Evolutionary conservation across 1,140 invertebrate genomes (phyloP).

Genomic region (Drosophila pachea): DNA sequence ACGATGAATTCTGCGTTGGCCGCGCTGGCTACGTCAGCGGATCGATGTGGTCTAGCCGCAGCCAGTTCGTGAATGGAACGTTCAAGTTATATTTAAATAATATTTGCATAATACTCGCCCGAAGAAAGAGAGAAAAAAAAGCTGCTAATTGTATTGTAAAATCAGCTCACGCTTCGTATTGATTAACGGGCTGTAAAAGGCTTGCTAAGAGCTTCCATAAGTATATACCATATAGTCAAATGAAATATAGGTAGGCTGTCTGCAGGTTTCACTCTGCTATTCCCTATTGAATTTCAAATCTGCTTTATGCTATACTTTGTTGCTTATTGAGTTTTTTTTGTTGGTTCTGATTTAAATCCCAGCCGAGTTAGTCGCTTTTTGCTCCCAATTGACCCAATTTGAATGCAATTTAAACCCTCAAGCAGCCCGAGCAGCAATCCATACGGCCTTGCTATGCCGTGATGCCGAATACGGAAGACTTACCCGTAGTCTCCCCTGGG

Average conservation of each 20-base stretch:
- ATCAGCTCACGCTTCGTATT: slow-evolving; percentile 8
- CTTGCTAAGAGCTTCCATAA: slow-evolving; percentile 20
- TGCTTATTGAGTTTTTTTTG: not conserved
- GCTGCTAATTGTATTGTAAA: slow-evolving; percentile 55
- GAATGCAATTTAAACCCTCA: slow-evolving; percentile 52
- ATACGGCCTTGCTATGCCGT: slow-evolving; percentile 10
- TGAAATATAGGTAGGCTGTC: not conserved
- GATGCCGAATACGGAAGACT: slow-evolving; percentile 2
- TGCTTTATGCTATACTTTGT: not conserved
- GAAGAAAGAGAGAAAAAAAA: not conserved
- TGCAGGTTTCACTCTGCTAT: too few relatives aligned
- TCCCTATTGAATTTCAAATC: too few relatives aligned
- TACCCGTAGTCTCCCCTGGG: not conserved
- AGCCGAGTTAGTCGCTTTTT: slow-evolving; percentile 22
- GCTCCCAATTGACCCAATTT: slow-evolving; percentile 64
- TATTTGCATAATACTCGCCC: slow-evolving; percentile 20
- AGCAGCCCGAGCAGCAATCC: not conserved
- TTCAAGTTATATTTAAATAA: slow-evolving; percentile 14
- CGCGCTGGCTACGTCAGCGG: not conserved
- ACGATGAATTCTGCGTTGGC: not conserved
- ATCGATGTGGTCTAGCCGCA: not conserved
- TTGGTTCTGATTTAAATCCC: slow-evolving; percentile 25
- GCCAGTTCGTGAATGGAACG: slow-evolving; percentile 20
- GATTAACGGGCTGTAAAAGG: slow-evolving; percentile 33
- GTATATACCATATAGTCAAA: not conserved